Conservation (phyloP, 2,797 vertebrate genomes). For the Gambusia yucatana region DNA sequence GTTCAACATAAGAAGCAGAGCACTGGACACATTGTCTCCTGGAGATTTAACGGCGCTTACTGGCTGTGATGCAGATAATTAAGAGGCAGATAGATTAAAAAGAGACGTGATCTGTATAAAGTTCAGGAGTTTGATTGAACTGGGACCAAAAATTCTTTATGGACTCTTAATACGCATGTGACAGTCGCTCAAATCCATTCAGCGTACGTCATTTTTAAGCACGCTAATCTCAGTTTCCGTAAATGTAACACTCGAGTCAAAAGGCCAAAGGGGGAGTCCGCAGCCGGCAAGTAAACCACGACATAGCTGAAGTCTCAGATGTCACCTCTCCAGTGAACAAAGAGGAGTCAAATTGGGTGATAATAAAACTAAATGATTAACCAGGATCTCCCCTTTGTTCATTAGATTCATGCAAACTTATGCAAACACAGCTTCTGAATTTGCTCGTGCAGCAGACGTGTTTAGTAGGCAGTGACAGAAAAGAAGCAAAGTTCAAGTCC, state of each 20-base stretch:
- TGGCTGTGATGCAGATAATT: conserved; percentile 17
- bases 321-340: background rate
- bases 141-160: background rate
- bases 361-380: background rate
- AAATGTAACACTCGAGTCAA: background rate
- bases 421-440: background rate
- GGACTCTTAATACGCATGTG: background rate
- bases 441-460: background rate
- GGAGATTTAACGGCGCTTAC: conserved; percentile 29
- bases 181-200: background rate
- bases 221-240: background rate
- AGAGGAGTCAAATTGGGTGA: background rate
- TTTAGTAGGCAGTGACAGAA: background rate
- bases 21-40: conserved; percentile 52
- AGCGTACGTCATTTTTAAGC: background rate
- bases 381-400: background rate
- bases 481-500: background rate
- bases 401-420: background rate
- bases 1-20: conserved; percentile 33
- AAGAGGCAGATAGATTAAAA: conserved; percentile 1
- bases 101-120: background rate
- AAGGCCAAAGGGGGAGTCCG: background rate
- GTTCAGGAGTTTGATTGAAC: background rate
- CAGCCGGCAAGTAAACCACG: background rate
- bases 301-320: background rate